Evolutionary conservation across 2,888 invertebrate genomes (phyloP).

Genomic region (Epistrophe eligans): DNA sequence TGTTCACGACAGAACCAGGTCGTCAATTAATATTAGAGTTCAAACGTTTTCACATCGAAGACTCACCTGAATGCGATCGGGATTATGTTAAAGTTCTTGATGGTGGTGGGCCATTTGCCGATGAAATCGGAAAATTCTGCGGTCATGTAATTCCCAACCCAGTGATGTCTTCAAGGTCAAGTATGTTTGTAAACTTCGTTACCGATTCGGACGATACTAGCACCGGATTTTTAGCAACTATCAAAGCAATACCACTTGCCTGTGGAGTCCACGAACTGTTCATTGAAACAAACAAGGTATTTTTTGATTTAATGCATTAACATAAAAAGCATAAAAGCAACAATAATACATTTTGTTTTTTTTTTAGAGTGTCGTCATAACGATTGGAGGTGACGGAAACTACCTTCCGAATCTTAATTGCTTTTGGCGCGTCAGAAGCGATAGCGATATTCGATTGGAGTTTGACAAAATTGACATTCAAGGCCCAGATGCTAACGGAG

Average conservation of each 20-base stretch:
- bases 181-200: slow-evolving; percentile 87
- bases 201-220: slow-evolving; percentile 87
- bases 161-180: slow-evolving; percentile 86
- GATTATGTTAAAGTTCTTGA: slow-evolving; percentile 91
- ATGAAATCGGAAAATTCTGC: slow-evolving; percentile 88
- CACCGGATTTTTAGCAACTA: slow-evolving; percentile 87
- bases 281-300: slow-evolving; percentile 80
- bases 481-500: slow-evolving; percentile 81
- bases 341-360: neutral
- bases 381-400: slow-evolving; percentile 83
- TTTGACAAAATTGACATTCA: slow-evolving; percentile 86
- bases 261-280: slow-evolving; percentile 85
- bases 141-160: slow-evolving; percentile 86
- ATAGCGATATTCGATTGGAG: slow-evolving; percentile 84
- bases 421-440: slow-evolving; percentile 84
- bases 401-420: slow-evolving; percentile 86
- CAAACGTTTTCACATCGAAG: slow-evolving; percentile 85
- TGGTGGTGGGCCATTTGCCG: slow-evolving; percentile 88
- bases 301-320: neutral
- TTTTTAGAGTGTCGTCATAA: slow-evolving; percentile 81
- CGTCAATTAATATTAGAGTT: slow-evolving; percentile 87
- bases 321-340: neutral
- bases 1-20: slow-evolving; percentile 86
- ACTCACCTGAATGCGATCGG: slow-evolving; percentile 85
- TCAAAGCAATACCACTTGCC: slow-evolving; percentile 85